Percentiles rank a stretch among this genome's conserved stretches.
phyloP scores from a whole-genome alignment of 2,888 invertebrate genomes.

The Coleophora deauratella region DNA sequence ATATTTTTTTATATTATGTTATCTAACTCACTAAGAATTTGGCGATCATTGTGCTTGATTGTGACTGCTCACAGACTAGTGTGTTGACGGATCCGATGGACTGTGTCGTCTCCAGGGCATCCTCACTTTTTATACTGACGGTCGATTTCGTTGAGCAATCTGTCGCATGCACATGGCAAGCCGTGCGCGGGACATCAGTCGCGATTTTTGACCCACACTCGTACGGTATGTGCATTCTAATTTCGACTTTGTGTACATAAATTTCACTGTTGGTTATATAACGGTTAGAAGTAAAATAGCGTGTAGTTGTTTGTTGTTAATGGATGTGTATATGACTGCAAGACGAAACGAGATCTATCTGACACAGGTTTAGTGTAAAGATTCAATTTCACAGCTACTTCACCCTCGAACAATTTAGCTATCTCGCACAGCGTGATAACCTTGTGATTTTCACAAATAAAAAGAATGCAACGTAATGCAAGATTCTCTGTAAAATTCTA shows the following conservation, averaged over 20 bases:
- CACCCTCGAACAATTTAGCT: too few species aligned
- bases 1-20: too few species aligned
- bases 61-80: slow-evolving; percentile 61
- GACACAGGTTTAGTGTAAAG: too few species aligned
- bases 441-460: too few species aligned
- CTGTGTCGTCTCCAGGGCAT: slow-evolving; percentile 55
- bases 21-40: slow-evolving; percentile 59
- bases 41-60: slow-evolving; percentile 67
- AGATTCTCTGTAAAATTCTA: too few species aligned
- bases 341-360: too few species aligned
- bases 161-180: slow-evolving; percentile 30
- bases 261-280: slow-evolving; percentile 64
- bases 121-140: slow-evolving; percentile 58
- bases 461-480: too few species aligned
- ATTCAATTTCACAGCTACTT: too few species aligned
- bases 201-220: slow-evolving; percentile 61
- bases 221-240: slow-evolving; percentile 61
- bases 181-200: slow-evolving; percentile 60
- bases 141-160: slow-evolving; percentile 50
- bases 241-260: slow-evolving; percentile 51
- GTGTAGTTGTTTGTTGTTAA: too few species aligned
- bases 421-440: too few species aligned
- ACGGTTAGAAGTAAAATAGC: slow-evolving; percentile 36
- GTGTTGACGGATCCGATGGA: slow-evolving; percentile 42
- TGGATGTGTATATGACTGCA: too few species aligned